Base-by-base conservation (phyloP, 2,888 invertebrate genomes). In the Lithosia quadra region DNA sequence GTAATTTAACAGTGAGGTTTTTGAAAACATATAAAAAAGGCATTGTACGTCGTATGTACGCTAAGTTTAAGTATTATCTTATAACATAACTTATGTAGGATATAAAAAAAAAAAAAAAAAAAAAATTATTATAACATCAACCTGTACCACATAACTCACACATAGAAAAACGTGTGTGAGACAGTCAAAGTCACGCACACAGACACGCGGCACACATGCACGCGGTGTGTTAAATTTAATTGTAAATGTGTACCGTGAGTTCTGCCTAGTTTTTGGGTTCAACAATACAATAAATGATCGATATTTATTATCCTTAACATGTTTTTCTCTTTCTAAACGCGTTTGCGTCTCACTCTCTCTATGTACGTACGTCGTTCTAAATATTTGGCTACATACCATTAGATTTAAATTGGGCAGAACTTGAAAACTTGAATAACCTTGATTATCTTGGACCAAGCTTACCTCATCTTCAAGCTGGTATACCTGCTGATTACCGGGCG, bases 221-320 rank as follows among this genome's bases (percentile, higher is more conserved):
- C 22, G 33, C 57, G 65, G 63, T 74, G 69, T 83, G 85, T 85
- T 88, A 86, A 87, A 84, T 86, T 88, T 88, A 88, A 88, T 88
- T 89, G 88, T 89, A 82, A 84, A 86, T 81, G 79, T 77, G 81
- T 81, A 77, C 76, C 68, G 69, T 74, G 78, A 63, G 55, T 70
- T 68, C 68, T 60, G 21, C 68, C 75, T 65, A 68, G 57, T 71
- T 78, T 79, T 77, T 77, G 75, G 77, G 78, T 79, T 78, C 75
- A 49, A 69, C 62, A 68, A 28, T 58, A 55, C 9, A 10, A 71
- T 24, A 33, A 56, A 18, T 56, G 22, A 56, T 56, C 56, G 28
- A 56, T 56, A 56, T 56, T 55, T 56, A 49, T 49, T 49, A 43
- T n/a, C 1, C n/a, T 49, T 49, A 9, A 49, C n/a, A n/a, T n/a